A percentile compares a stretch with the other conserved stretches of the same genome.
phyloP scores from a whole-genome alignment of 2,888 invertebrate species.

The Diadegma fenestrale region DNA sequence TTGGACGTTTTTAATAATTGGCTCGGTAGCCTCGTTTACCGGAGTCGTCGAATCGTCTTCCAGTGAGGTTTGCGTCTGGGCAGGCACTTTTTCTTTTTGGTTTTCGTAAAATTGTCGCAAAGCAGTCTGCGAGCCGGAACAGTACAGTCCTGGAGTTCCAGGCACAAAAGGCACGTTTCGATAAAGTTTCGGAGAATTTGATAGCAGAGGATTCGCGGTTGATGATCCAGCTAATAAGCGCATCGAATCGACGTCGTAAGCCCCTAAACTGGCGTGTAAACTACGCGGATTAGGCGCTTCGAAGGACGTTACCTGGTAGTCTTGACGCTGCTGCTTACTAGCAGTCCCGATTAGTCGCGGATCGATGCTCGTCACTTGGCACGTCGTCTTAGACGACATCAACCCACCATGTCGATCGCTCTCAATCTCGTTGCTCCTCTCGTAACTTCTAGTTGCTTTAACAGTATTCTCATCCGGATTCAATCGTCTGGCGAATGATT shows the following conservation, averaged over 20 bases:
- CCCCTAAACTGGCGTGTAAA: slow-evolving; percentile 74
- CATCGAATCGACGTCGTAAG: slow-evolving; percentile 76
- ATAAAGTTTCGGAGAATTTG: slow-evolving; percentile 72
- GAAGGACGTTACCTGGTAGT: slow-evolving; percentile 83
- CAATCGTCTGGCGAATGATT: slow-evolving; percentile 61
- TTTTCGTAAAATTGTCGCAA: slow-evolving; percentile 73
- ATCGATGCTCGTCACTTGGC: slow-evolving; percentile 62
- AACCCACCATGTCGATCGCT: slow-evolving; percentile 70
- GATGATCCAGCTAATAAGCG: slow-evolving; percentile 69
- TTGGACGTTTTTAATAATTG: slow-evolving; percentile 41
- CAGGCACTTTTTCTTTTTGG: slow-evolving; percentile 75
- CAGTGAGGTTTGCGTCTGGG: slow-evolving; percentile 79
- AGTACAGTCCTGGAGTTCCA: slow-evolving; percentile 68
- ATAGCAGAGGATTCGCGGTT: slow-evolving; percentile 68
- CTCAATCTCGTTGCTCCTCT: slow-evolving; percentile 47
- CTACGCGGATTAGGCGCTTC: slow-evolving; percentile 82
- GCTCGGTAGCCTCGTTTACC: slow-evolving; percentile 65
- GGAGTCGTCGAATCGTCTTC: slow-evolving; percentile 74
- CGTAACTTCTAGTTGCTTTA: slow-evolving; percentile 38
- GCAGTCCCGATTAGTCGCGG: slow-evolving; percentile 41
- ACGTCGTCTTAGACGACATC: slow-evolving; percentile 67
- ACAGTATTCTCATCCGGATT: slow-evolving; percentile 53
- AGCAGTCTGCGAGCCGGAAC: slow-evolving; percentile 54
- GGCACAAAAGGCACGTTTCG: slow-evolving; percentile 77
- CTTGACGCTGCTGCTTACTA: slow-evolving; percentile 69